Evolutionary conservation across 2,888 invertebrate genomes (phyloP).

Genomic region (Drosophila kanekoi): DNA sequence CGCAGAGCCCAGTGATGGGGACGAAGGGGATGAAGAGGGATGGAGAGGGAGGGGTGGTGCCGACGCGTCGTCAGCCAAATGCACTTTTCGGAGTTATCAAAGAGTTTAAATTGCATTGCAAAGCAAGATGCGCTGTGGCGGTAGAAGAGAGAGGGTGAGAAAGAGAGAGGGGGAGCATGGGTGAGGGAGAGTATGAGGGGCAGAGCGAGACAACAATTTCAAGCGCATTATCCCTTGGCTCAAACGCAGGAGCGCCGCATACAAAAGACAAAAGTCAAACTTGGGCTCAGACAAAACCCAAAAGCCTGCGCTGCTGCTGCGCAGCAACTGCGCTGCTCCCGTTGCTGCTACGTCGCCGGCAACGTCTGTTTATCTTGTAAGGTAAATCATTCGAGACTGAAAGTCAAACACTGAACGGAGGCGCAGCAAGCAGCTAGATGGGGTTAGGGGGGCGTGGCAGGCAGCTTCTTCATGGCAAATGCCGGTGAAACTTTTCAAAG

Average conservation of each 20-base stretch:
- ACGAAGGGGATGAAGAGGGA: neutral
- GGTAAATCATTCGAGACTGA: conserved; percentile 81
- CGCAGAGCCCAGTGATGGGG: conserved; percentile 11
- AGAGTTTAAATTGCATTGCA: conserved; percentile 81
- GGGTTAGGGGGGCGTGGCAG: neutral
- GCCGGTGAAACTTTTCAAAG: conserved; percentile 69
- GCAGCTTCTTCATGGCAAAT: conserved; percentile 10
- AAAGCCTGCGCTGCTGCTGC: conserved; percentile 30
- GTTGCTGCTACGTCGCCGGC: conserved; percentile 11
- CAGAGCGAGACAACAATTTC: conserved; percentile 66
- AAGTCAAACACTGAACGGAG: conserved; percentile 77
- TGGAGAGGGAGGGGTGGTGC: neutral
- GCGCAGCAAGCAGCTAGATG: neutral
- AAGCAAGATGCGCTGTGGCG: conserved; percentile 48
- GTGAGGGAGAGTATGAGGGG: neutral
- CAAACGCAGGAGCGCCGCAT: conserved; percentile 24
- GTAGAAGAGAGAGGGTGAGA: neutral
- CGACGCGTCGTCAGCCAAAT: conserved; percentile 74
- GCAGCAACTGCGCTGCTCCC: conserved; percentile 6
- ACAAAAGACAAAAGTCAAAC: conserved; percentile 78
- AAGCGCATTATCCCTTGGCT: conserved; percentile 73
- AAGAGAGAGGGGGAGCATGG: neutral
- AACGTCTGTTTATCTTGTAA: conserved; percentile 75
- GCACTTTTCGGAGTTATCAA: conserved; percentile 80
- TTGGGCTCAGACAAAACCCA: conserved; percentile 66